phyloP scores from a whole-genome alignment of 2,888 invertebrate genomes.

The Drosophila flavopinicola region DNA sequence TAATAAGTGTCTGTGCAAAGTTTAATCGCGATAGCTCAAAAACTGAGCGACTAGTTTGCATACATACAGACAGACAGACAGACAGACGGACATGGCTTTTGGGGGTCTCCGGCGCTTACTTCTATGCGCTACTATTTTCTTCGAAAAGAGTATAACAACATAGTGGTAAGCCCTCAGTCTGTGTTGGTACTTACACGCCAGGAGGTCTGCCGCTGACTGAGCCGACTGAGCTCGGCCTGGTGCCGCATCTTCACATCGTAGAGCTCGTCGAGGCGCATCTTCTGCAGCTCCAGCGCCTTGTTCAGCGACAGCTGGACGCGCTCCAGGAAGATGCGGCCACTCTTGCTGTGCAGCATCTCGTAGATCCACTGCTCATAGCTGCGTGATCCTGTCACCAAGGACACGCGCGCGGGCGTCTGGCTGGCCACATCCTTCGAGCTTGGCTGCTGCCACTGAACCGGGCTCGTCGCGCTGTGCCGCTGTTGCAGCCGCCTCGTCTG shows the following conservation, averaged over 20 bases:
- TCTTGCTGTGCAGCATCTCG: constrained; percentile 80
- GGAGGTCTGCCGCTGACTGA: constrained; percentile 78
- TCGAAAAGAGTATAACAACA: no score
- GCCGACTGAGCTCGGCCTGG: constrained; percentile 75
- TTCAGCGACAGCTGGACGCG: constrained; percentile 80
- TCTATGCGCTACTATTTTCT: no score
- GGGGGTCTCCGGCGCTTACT: no score
- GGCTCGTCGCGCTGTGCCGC: constrained; percentile 6
- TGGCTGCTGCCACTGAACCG: not conserved
- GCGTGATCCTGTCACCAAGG: constrained; percentile 45
- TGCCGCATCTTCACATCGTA: constrained; percentile 76
- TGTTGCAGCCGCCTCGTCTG: not conserved
- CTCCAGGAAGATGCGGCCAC: constrained; percentile 81
- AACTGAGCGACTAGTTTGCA: no score
- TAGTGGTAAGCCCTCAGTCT: no score
- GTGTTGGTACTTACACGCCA: constrained; percentile 79
- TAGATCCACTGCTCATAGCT: constrained; percentile 82
- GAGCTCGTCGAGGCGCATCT: constrained; percentile 70
- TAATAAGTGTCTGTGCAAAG: no score
- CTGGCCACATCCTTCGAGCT: not conserved
- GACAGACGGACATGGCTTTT: no score
- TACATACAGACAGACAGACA: no score
- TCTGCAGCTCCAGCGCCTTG: constrained; percentile 79
- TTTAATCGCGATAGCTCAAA: no score
- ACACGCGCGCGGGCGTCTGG: constrained; percentile 7